These are phyloP conservation scores for Psittacus erithacus DNA, from an alignment of 2,113 vertebrate species.

Conservation along the genomic window DNA sequence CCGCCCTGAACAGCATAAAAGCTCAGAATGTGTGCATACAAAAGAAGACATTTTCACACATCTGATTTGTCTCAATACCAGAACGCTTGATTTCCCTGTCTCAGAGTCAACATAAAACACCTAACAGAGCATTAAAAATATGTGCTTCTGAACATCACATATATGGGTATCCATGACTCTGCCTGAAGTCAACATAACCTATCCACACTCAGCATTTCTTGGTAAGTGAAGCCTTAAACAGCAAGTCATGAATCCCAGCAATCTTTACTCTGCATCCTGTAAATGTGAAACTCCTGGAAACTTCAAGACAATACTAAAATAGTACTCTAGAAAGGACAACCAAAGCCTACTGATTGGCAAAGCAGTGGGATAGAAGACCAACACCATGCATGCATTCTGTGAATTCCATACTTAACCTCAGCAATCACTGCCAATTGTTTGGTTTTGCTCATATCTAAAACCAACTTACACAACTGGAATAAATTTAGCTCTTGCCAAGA, in stretches of 20 bases:
- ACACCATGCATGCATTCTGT: background rate
- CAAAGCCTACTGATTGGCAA: background rate
- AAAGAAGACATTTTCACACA: background rate
- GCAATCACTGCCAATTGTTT: background rate
- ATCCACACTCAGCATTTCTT: background rate
- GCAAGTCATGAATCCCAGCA: background rate
- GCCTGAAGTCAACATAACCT: background rate
- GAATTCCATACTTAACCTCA: background rate
- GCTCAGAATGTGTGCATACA: background rate
- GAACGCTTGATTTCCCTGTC: background rate
- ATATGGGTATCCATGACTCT: background rate
- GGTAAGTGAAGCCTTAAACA: background rate
- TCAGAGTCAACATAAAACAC: background rate
- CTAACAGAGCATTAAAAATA: background rate
- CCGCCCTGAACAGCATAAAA: background rate
- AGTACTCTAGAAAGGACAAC: background rate
- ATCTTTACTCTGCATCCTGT: background rate
- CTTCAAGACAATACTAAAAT: background rate
- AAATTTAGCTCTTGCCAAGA: slow-evolving; percentile 94
- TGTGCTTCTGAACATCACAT: background rate
- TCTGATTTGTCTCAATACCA: background rate
- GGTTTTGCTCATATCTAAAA: background rate
- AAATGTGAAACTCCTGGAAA: background rate
- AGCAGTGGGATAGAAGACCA: background rate
- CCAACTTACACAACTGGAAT: slow-evolving; percentile 88